phyloP scores from a whole-genome alignment of 2,797 vertebrate species.

The Triplophysa bombifrons region DNA sequence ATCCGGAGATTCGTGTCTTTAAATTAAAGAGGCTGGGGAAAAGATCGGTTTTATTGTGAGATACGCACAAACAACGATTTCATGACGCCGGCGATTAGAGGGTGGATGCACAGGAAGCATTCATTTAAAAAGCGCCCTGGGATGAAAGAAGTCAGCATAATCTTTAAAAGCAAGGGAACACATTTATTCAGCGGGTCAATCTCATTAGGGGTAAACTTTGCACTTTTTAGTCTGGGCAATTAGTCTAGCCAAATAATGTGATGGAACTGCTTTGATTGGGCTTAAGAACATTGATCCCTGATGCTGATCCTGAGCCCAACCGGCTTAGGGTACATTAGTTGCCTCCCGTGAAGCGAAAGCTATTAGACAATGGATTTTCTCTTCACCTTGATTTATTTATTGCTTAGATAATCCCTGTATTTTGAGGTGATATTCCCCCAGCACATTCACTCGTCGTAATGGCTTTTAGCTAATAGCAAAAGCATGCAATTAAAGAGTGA shows the following conservation, averaged over 20 bases:
- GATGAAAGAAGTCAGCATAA: conserved; percentile 20
- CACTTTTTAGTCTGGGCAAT: conserved; percentile 51
- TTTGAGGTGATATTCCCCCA: conserved; percentile 47
- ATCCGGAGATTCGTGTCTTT: conserved; percentile 4
- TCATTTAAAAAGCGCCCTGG: conserved; percentile 13
- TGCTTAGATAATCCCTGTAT: conserved; percentile 53
- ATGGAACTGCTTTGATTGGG: conserved; percentile 54
- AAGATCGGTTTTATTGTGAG: conserved; percentile 13
- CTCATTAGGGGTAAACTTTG: conserved; percentile 46
- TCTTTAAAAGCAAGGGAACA: conserved; percentile 38
- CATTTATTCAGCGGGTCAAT: conserved; percentile 50
- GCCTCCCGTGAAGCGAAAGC: conserved; percentile 56
- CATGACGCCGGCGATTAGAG: conserved; percentile 13
- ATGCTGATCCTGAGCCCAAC: conserved; percentile 56
- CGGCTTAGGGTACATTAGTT: conserved; percentile 61
- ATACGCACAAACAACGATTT: conserved; percentile 33
- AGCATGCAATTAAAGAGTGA: conserved; percentile 46
- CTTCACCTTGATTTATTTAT: conserved; percentile 60
- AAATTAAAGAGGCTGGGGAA: neutral
- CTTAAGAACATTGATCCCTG: conserved; percentile 51
- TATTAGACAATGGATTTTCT: conserved; percentile 64
- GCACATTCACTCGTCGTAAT: conserved; percentile 25
- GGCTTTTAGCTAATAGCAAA: conserved; percentile 46
- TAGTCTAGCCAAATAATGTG: conserved; percentile 52
- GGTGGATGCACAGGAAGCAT: conserved; percentile 16